A percentile compares a stretch with the other conserved stretches of the same genome.
phyloP scores from a whole-genome alignment of 2,888 invertebrate species.

The Latrodectus hesperus region DNA sequence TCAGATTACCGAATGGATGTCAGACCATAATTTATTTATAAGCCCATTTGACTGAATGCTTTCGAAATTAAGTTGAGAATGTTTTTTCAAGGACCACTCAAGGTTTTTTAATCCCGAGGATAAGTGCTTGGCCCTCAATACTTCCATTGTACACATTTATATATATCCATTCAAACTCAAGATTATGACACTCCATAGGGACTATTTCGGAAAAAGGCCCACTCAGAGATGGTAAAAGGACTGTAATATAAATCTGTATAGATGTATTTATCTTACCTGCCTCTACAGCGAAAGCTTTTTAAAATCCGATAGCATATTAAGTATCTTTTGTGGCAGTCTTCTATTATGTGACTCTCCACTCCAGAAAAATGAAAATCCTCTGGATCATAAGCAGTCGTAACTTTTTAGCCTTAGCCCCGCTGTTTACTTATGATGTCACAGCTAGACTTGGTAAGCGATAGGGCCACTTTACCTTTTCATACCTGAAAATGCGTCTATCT shows the following conservation, averaged over 20 bases:
- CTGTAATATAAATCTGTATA: conserved; percentile 12
- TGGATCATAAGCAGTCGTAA: conserved; percentile 12
- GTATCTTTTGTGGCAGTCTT: conserved; percentile 44
- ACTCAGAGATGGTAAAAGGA: background rate
- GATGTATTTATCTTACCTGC: conserved; percentile 50
- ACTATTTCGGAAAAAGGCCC: background rate
- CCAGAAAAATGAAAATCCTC: conserved; percentile 38
- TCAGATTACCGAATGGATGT: no score
- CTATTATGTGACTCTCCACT: conserved; percentile 39
- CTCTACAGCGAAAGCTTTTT: conserved; percentile 18
- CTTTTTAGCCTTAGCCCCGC: conserved; percentile 5
- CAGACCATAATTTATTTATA: no score
- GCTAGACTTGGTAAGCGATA: conserved; percentile 53
- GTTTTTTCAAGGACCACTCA: no score
- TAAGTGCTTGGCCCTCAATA: background rate
- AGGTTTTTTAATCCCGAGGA: background rate
- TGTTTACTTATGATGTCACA: conserved; percentile 48
- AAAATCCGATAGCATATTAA: conserved; percentile 52
- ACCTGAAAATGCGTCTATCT: background rate
- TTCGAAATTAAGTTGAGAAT: no score
- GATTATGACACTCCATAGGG: conserved; percentile 54
- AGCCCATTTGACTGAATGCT: background rate
- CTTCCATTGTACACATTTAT: conserved; percentile 1
- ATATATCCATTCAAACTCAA: conserved; percentile 36
- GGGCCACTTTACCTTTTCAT: conserved; percentile 62